These are phyloP conservation scores for Petrocephalus schoutedeni DNA, from an alignment of 2,797 vertebrate species.

Conservation along the genomic window DNA sequence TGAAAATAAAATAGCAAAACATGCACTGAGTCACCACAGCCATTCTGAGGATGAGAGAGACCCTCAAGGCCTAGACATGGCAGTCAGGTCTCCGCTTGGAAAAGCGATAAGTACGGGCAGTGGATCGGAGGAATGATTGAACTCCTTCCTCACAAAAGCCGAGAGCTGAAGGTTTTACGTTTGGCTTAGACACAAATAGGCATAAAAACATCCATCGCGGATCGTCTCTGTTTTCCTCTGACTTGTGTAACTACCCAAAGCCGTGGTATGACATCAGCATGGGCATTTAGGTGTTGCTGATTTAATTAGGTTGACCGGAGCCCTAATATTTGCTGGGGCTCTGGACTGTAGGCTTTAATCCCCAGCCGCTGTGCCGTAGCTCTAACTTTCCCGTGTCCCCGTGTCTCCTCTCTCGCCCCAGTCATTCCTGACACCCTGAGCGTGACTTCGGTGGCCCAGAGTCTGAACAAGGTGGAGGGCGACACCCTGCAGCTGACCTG, in stretches of 20 bases:
- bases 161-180: not conserved
- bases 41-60: not conserved
- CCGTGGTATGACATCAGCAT: not conserved
- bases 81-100: not conserved
- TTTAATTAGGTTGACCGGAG: not conserved
- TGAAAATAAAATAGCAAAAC: not conserved
- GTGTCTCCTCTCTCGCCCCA: slow-evolving; percentile 45
- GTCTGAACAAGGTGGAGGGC: slow-evolving; percentile 84
- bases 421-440: slow-evolving; percentile 86
- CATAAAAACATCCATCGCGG: not conserved
- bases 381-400: not conserved
- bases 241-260: not conserved
- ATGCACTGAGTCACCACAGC: not conserved
- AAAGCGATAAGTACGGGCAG: not conserved
- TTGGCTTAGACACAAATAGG: not conserved
- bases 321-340: not conserved
- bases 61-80: not conserved
- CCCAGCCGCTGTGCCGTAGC: not conserved
- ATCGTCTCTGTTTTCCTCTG: not conserved
- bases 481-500: slow-evolving; percentile 85
- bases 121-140: not conserved
- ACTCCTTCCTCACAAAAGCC: not conserved
- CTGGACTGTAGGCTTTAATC: not conserved
- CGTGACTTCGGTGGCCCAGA: slow-evolving; percentile 71
- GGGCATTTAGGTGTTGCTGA: not conserved